Base-by-base conservation (phyloP, 2,888 invertebrate genomes). In the Gymnoscelis rufifasciata region DNA sequence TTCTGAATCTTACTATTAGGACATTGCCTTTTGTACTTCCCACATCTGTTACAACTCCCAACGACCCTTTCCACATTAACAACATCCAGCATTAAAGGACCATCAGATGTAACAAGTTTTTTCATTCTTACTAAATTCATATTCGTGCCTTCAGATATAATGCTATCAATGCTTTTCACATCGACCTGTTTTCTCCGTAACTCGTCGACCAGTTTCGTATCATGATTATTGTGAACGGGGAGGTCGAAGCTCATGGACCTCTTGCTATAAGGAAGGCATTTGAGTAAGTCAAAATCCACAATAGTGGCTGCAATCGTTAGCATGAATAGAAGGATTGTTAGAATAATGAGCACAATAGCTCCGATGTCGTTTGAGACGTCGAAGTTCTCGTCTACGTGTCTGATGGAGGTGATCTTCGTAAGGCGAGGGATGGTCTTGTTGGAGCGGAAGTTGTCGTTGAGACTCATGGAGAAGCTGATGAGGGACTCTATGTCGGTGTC, bases 381-480 rank as follows among this genome's bases (percentile, higher is more conserved):
- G 50, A 83, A 84, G 0, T 54, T 67, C 15, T 71, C 68, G 1
- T 87, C 57, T 38, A 19, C 5, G 19, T 62, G 69, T 52, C 86
- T 72, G 0, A 78, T 55, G 2, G 71, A 68, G 1, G 57, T 63
- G 31, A 88, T 58, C 53, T 67, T 80, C 3, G 78, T 71, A 2
- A 60, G 51, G 42, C 88, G 72, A 1, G 84, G 78, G 0, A 78
- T 57, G 1, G 82, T 75, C 41, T 68, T 75, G 52, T 80, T 82
- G 5, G 73, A 66, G 45, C 79, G 77, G 24, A 82, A 61, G 45
- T 84, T 79, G 45, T 86, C 83, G 50, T 79, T 83, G 29, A 87
- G 71, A 71, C 82, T 83, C 12, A 82, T 74, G 10, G 87, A 84
- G 60, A 89, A 89, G 48, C 80, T 77, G n/a, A 90, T 61, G 24